Evolutionary conservation across 2,113 vertebrate genomes (phyloP).

Genomic region (Onychostoma macrolepis): DNA sequence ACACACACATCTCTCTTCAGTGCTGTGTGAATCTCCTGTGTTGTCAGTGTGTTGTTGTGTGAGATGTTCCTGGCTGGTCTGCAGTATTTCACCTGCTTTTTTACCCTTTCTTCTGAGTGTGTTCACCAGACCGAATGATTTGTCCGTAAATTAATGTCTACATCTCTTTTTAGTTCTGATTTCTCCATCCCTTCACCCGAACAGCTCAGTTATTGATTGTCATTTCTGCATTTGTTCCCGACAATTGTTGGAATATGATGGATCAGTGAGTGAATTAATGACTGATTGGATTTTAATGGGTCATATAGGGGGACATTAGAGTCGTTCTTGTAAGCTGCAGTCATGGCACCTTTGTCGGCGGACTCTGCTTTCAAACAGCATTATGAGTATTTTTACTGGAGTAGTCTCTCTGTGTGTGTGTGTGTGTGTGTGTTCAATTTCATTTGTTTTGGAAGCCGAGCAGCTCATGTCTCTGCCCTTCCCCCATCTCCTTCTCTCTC

Average conservation of each 20-base stretch:
- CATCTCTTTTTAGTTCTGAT: not conserved
- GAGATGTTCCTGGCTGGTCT: constrained; percentile 2
- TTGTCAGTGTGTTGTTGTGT: constrained; percentile 1
- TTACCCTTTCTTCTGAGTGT: not conserved
- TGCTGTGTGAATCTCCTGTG: not conserved
- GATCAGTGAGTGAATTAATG: constrained; percentile 5
- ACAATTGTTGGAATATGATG: constrained; percentile 25
- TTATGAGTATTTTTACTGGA: constrained; percentile 47
- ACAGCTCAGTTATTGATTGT: not conserved
- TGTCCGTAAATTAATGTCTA: not conserved
- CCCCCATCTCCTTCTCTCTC: constrained; percentile 51
- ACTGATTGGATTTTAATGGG: not conserved
- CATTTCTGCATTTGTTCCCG: not conserved
- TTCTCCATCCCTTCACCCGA: not conserved
- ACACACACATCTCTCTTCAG: not conserved
- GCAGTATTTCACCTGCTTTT: constrained; percentile 2
- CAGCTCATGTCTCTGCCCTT: constrained; percentile 59
- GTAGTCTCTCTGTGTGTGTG: not conserved
- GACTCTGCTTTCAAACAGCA: constrained; percentile 44
- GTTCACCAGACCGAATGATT: constrained; percentile 3
- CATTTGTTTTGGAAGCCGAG: constrained; percentile 59
- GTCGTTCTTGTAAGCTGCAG: not conserved
- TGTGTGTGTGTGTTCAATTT: constrained; percentile 16
- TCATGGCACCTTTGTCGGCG: constrained; percentile 34
- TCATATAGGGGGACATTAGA: not conserved